phyloP scores from a whole-genome alignment of 2,113 vertebrate genomes.

The Holacanthus passer region DNA sequence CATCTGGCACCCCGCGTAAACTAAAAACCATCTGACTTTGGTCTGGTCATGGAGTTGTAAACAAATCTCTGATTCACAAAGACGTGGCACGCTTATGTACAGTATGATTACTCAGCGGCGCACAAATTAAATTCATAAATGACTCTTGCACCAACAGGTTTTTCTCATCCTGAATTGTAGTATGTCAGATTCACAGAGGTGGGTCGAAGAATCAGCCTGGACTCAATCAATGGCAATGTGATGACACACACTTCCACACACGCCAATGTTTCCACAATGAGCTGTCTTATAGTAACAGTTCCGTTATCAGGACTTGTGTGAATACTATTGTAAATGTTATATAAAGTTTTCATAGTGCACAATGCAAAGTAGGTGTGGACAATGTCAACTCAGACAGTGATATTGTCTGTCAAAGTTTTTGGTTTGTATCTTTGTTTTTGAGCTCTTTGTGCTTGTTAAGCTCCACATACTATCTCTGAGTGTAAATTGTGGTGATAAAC shows the following conservation, averaged over 20 bases:
- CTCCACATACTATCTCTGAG: neutral
- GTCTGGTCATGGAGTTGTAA: slow-evolving; percentile 23
- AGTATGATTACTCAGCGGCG: neutral
- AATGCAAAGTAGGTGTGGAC: neutral
- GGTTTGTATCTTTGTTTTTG: neutral
- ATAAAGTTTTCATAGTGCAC: neutral
- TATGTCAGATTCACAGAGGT: neutral
- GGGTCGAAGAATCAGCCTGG: neutral
- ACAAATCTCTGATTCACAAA: slow-evolving; percentile 49
- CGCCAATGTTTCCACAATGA: neutral
- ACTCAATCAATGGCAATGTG: slow-evolving; percentile 18
- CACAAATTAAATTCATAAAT: neutral
- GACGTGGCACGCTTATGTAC: slow-evolving; percentile 5
- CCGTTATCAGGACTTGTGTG: neutral
- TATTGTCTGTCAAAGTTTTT: too few relatives aligned
- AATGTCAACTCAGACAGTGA: neutral
- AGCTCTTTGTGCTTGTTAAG: neutral
- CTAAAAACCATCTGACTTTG: neutral
- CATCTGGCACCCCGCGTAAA: neutral
- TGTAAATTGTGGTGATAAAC: slow-evolving; percentile 11
- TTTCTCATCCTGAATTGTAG: neutral
- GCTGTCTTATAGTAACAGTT: neutral
- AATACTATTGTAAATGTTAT: neutral
- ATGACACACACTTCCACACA: slow-evolving; percentile 5
- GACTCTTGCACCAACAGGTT: neutral